Base-by-base conservation (phyloP, 2,797 vertebrate species). In the Varecia variegata region DNA sequence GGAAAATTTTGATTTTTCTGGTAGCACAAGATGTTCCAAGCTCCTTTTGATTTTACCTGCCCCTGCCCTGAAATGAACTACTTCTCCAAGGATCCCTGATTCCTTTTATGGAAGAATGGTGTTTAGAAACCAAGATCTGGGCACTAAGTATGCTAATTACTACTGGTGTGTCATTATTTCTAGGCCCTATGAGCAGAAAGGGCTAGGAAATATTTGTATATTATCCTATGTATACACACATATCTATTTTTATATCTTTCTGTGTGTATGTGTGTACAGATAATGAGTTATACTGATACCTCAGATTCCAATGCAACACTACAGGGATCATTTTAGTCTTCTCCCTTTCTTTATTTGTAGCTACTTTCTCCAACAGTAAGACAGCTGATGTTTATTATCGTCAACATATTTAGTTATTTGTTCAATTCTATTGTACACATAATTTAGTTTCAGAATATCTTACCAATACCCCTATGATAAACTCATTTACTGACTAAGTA, bases 221-320 rank as follows among this genome's bases (percentile, higher is more conserved):
- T 70, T 74, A 68, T 45, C 27, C 35, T 27, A 74, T 74, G 15
- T 47, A 50, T 73, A 40, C n/a, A 88, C 5, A 65, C 17, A 73
- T 32, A 92, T 32, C 20, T 52, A 86, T 89, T 43, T 96, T 84
- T 93, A 76, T 86, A 56, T 89, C 2, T 87, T 0, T 80, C 2
- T 77, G 3, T 47, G 17, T 65, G 4, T 45, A 40, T 21, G 68
- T 77, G 56, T 58, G 56, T 27, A 27, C 25, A 58, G 27, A 38
- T 83, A 83, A 93, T 93, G n/a, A 94, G 0, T 88, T 68, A 58
- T 80, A 65, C 20, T 73, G 38, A 83, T 58, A 95, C 3, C 11
- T 93, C 50, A 93, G 50, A 93, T 93, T 95, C 68, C 45, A 88
- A 43, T 83, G 95, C 4, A 70, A 65, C 3, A 65, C 71, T 27